Conservation (phyloP, 2,113 vertebrate genomes). For the Stegastes partitus region DNA sequence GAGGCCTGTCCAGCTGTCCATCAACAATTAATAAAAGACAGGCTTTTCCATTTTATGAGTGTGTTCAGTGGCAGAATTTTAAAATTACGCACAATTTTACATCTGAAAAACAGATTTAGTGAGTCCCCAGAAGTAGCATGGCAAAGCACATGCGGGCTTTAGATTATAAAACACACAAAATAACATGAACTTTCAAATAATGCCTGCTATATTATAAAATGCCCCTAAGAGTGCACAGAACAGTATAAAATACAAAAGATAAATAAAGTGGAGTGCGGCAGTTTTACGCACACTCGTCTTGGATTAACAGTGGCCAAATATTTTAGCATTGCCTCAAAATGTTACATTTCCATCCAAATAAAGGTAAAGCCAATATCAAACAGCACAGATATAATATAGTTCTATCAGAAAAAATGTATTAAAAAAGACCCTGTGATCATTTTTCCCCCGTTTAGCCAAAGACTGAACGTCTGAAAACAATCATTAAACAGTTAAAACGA, state of each 20-base stretch:
- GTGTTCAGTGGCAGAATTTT: neutral
- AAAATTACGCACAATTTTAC: neutral
- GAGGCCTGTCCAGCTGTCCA: conserved; percentile 27
- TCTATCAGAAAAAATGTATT: neutral
- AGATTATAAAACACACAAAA: neutral
- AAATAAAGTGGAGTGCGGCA: neutral
- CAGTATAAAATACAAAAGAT: neutral
- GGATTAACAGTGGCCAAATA: neutral
- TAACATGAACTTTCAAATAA: conserved; percentile 5
- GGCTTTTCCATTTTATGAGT: neutral
- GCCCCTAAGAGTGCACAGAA: accelerated
- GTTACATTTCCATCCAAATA: neutral
- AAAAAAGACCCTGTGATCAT: neutral
- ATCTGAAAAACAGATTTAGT: neutral
- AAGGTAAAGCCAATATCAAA: neutral
- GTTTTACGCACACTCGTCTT: neutral
- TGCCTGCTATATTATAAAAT: neutral
- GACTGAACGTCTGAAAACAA: conserved; percentile 25
- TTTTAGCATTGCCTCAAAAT: neutral
- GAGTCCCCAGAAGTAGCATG: neutral
- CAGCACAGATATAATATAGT: accelerated
- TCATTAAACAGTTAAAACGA: conserved; percentile 62
- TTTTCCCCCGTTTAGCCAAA: conserved; percentile 5
- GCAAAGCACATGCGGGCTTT: neutral
- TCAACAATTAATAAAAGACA: neutral